A percentile compares a stretch with the other conserved stretches of the same genome.
These are phyloP conservation scores for Schlechtendalia chinensis DNA, from an alignment of 1,140 invertebrate species.

Conservation along the genomic window DNA sequence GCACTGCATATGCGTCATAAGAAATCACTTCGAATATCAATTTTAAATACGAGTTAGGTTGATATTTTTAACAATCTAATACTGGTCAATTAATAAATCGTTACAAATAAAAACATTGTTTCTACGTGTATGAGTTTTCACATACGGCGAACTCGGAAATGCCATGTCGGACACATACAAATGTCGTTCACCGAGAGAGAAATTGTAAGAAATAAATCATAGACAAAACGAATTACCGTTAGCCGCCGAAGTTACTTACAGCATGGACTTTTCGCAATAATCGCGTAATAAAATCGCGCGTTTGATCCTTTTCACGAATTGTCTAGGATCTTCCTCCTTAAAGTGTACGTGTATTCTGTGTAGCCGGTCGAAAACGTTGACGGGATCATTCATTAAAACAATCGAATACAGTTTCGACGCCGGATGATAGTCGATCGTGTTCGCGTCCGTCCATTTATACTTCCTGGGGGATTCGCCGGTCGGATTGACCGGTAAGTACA, in stretches of 20 bases:
- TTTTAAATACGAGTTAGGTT: no score
- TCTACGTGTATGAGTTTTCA: no score
- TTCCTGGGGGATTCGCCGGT: not conserved
- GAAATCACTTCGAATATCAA: no score
- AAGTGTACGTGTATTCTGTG: slow-evolving; percentile 28
- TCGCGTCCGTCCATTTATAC: not conserved
- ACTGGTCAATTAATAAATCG: no score
- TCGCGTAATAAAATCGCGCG: not conserved
- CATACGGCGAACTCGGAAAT: no score
- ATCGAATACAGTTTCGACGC: not conserved
- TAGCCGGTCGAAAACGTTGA: not conserved
- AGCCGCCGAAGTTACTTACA: not conserved
- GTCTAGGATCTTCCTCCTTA: slow-evolving; percentile 36
- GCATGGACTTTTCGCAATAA: slow-evolving; percentile 7
- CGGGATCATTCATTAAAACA: not conserved
- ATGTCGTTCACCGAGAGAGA: no score
- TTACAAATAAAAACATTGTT: no score
- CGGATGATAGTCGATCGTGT: not conserved
- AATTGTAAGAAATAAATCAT: no score
- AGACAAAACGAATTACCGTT: no score
- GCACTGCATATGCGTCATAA: no score
- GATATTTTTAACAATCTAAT: no score
- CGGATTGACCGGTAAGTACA: not conserved
- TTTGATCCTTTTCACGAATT: slow-evolving; percentile 9
- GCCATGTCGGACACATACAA: no score